Evolutionary conservation across 2,888 invertebrate genomes (phyloP), one percentile per base, ranked within the genome.

Genomic region (Suillia variegata): DNA sequence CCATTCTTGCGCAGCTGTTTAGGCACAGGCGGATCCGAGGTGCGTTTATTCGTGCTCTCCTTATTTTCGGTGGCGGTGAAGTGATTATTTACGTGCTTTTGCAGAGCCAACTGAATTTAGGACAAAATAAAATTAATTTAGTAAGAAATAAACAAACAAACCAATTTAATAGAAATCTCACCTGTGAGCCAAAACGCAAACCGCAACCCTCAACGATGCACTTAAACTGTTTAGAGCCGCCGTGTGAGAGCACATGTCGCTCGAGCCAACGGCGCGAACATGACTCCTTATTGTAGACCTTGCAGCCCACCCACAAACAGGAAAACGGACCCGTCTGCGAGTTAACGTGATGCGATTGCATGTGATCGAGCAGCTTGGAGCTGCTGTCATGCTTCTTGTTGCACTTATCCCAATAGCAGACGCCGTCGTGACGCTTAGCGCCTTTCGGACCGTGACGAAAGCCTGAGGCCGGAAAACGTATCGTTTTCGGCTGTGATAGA

Each of bases 131-230:
- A 24, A 8, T 26, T 26, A 26, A 26, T 26, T 6, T 6, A n/a
- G 12, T 1, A 2, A 47, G 31, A 48, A 18, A 4, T 17, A 15
- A 10, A 13, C 12, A 34, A 33, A 22, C 12, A 6, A 52, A 10
- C 1, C 1, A 20, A 8, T 13, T 5, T 52, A 34, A 52, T 6
- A 47, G 17, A 2, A 33, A 57, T 81, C 83, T 79, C 86, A 93
- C 93, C 90, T 93, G 93, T 62, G 92, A 92, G 75, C 91, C 92
- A 79, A 93, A 93, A 74, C 93, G 85, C 73, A 88, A 88, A 71
- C 95, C 94, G 83, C 97, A 98, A 73, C 94, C 92, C 77, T 94
- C 95, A 70, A 98, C 93, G 80, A 97, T 96, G 84, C 97, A 98
- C 75, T 93, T 89, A 85, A 94, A 96, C 21, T 96, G 96, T 80